These are phyloP conservation scores for Marcusenius ussheri DNA, from an alignment of 2,113 vertebrate genomes.

Conservation along the genomic window DNA sequence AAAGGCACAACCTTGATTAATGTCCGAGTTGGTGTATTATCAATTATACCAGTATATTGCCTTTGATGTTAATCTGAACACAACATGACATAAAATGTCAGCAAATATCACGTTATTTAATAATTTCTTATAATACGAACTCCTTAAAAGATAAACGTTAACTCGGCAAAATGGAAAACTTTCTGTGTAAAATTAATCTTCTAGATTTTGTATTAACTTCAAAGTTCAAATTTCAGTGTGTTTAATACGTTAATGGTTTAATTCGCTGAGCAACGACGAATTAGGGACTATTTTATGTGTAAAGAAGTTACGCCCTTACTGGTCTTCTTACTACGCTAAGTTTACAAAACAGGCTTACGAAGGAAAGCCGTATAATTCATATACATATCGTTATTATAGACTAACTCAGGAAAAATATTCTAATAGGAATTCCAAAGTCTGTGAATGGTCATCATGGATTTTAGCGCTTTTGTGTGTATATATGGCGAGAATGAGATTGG, in stretches of 20 bases:
- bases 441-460: not conserved
- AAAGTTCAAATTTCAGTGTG: not conserved
- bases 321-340: not conserved
- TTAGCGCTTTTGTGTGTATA: not conserved
- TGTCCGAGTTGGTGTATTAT: not conserved
- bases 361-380: not conserved
- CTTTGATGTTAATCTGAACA: not conserved
- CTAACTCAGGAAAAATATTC: not conserved
- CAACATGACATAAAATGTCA: not conserved
- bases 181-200: not conserved
- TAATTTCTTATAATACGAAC: not conserved
- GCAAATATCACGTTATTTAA: constrained; percentile 5
- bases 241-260: not conserved
- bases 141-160: not conserved
- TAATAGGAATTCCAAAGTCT: not conserved
- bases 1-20: not conserved
- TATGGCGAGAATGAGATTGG: not conserved
- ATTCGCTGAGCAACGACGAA: not conserved
- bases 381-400: not conserved
- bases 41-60: not conserved
- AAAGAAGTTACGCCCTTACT: not conserved
- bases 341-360: not conserved
- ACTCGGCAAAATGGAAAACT: not conserved
- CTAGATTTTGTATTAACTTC: not conserved
- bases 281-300: not conserved